Evolutionary conservation across 2,113 vertebrate species (phyloP).

Genomic region (Phalacrocorax pelagicus): DNA sequence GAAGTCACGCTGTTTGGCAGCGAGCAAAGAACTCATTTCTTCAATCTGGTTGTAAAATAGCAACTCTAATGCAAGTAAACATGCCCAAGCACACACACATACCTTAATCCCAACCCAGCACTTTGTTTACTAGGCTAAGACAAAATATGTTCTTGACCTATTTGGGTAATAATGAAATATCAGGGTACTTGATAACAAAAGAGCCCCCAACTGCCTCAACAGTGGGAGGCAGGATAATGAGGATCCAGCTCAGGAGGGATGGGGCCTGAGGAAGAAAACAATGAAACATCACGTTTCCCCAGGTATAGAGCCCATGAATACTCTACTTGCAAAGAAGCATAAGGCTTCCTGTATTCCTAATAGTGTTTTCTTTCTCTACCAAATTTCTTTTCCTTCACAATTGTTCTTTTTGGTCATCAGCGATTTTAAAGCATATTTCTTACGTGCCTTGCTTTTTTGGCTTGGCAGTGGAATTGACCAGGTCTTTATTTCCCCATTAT

Average conservation of each 20-base stretch:
- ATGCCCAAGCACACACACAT: neutral
- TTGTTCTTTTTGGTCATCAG: neutral
- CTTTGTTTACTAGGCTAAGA: neutral
- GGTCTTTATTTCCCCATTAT: neutral
- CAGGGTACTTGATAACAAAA: neutral
- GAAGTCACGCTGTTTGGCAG: neutral
- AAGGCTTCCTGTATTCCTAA: neutral
- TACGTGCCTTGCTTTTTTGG: neutral
- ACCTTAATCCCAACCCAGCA: accelerated
- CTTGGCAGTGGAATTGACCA: neutral
- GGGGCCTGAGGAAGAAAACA: neutral
- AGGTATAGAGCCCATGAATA: neutral
- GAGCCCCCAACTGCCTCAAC: neutral
- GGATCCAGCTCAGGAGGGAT: neutral
- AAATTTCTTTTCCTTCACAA: neutral
- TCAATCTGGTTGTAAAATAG: neutral
- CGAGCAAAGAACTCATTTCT: neutral
- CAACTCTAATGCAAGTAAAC: neutral
- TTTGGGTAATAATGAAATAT: neutral
- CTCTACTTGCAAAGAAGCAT: neutral
- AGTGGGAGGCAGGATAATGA: neutral
- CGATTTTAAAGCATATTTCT: neutral
- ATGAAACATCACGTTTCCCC: neutral
- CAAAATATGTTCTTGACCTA: neutral
- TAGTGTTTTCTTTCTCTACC: neutral